A percentile compares a stretch with the other conserved stretches of the same genome.
phyloP scores from a whole-genome alignment of 92 coral and sea anemone species.

The Palythoa grandiflora region DNA sequence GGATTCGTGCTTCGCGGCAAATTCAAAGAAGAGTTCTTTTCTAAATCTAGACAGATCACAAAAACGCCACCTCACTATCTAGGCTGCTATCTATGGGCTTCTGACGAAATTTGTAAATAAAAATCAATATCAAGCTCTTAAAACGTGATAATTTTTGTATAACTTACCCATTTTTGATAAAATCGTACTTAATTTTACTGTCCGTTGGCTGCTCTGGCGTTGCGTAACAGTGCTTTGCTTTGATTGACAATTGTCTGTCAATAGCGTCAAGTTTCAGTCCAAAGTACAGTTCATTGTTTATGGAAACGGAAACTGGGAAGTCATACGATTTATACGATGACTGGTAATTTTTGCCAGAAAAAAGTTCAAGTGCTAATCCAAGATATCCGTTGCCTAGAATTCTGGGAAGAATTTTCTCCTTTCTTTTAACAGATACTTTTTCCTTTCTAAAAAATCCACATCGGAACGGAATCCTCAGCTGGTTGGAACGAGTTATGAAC shows the following conservation, averaged over 20 bases:
- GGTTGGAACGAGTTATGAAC: slow-evolving; percentile 26
- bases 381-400: slow-evolving; percentile 25
- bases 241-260: slow-evolving; percentile 68
- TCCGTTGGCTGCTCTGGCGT: slow-evolving; percentile 62
- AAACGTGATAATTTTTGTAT: neutral
- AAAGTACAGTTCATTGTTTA: slow-evolving; percentile 69
- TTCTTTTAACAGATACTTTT: slow-evolving; percentile 15
- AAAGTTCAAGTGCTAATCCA: slow-evolving; percentile 8
- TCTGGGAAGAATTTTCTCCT: slow-evolving; percentile 27
- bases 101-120: too few species aligned
- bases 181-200: slow-evolving; percentile 9
- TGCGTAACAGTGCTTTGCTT: slow-evolving; percentile 76
- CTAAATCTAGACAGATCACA: too few species aligned
- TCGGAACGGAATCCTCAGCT: slow-evolving; percentile 34
- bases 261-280: slow-evolving; percentile 59
- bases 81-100: too few species aligned
- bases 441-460: slow-evolving; percentile 26
- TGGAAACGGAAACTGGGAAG: slow-evolving; percentile 73
- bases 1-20: too few species aligned
- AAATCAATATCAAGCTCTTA: neutral
- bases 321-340: slow-evolving; percentile 24
- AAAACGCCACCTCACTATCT: too few species aligned
- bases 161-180: slow-evolving; percentile 34
- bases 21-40: too few species aligned
- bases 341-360: slow-evolving; percentile 4